Percentiles rank a stretch among this genome's conserved stretches.
These are phyloP conservation scores for Teleogryllus oceanicus DNA, from an alignment of 2,888 invertebrate genomes.

Conservation along the genomic window DNA sequence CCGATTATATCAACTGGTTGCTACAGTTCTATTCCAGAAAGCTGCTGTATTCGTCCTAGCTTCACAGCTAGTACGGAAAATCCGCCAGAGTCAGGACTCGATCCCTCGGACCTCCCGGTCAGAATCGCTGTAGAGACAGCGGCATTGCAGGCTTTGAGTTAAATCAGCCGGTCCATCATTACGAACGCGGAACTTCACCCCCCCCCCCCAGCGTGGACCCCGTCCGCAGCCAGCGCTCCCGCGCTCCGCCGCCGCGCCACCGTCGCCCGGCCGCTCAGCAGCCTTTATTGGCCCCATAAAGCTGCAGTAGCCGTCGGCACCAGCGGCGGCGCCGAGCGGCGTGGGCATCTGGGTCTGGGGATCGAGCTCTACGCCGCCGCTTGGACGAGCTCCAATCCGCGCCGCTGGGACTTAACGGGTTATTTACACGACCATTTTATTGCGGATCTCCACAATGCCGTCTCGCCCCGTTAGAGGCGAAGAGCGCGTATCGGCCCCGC, in stretches of 20 bases:
- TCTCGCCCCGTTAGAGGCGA: not conserved
- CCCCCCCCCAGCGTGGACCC: no score
- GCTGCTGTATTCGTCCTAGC: no score
- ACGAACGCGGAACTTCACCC: no score
- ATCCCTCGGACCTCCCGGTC: no score
- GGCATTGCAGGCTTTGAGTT: no score
- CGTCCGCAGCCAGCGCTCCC: not conserved
- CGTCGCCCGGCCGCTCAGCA: not conserved
- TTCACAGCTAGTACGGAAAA: no score
- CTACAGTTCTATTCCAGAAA: no score
- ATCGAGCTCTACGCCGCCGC: not conserved
- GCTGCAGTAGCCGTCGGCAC: conserved; percentile 8
- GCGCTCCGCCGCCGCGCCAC: not conserved
- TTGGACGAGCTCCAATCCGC: not conserved
- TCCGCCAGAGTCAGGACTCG: no score
- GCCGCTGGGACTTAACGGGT: not conserved
- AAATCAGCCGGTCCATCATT: no score
- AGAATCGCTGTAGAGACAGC: no score
- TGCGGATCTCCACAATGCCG: conserved; percentile 9
- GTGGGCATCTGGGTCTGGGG: not conserved
- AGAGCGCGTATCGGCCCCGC: not conserved
- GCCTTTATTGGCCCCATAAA: conserved; percentile 7
- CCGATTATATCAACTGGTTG: no score
- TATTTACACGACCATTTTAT: conserved; percentile 18
- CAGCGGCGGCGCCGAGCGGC: not conserved